These are phyloP conservation scores for Dendroctonus valens DNA, from an alignment of 1,140 invertebrate species.

Conservation along the genomic window DNA sequence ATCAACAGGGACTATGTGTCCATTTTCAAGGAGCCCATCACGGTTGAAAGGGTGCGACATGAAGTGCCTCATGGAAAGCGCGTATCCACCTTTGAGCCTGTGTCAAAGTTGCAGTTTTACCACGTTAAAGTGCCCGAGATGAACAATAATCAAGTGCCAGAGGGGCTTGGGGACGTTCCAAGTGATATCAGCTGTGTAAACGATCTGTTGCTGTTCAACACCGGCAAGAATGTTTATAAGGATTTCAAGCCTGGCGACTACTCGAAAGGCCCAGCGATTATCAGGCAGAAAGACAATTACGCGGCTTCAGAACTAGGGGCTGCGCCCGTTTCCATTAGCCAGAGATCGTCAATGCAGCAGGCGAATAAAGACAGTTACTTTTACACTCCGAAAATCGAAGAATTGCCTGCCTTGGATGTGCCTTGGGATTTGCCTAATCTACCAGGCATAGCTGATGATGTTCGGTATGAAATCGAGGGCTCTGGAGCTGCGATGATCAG, in stretches of 20 bases:
- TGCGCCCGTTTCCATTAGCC: constrained; percentile 78
- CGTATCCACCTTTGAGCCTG: constrained; percentile 38
- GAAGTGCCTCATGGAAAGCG: constrained; percentile 41
- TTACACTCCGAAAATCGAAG: constrained; percentile 80
- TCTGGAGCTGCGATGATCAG: constrained; percentile 66
- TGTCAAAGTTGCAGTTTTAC: constrained; percentile 82
- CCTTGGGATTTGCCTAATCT: constrained; percentile 86
- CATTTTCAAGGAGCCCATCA: constrained; percentile 38
- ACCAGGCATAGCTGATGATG: constrained; percentile 83
- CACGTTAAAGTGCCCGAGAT: constrained; percentile 69
- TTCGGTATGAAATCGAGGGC: constrained; percentile 64
- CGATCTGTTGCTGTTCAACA: constrained; percentile 81
- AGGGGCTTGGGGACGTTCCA: constrained; percentile 66
- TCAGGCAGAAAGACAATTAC: constrained; percentile 38
- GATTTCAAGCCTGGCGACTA: constrained; percentile 58
- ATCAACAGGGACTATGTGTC: constrained; percentile 51
- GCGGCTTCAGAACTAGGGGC: constrained; percentile 62
- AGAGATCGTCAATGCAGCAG: constrained; percentile 64
- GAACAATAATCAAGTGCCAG: constrained; percentile 52
- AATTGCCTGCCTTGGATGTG: constrained; percentile 84
- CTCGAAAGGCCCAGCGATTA: constrained; percentile 48
- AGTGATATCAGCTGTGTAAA: constrained; percentile 65
- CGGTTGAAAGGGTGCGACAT: constrained; percentile 36
- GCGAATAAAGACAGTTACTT: constrained; percentile 74
- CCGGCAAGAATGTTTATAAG: constrained; percentile 72